These are phyloP conservation scores for Florisuga fusca DNA, from an alignment of 2,797 vertebrate species.

Conservation along the genomic window DNA sequence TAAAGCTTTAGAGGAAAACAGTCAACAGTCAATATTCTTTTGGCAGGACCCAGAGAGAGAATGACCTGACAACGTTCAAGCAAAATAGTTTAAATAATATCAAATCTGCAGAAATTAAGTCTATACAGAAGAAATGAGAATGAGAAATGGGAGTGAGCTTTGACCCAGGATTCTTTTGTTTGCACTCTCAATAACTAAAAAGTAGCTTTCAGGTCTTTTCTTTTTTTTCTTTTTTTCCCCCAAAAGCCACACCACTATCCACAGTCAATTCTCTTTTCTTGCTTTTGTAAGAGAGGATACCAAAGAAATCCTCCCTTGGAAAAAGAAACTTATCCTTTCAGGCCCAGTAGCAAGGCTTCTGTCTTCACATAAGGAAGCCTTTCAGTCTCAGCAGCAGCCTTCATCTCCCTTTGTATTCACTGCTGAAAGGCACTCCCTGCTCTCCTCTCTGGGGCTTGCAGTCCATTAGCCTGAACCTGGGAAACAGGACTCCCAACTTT, in stretches of 20 bases:
- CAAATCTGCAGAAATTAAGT: conserved; percentile 52
- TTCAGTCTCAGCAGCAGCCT: background rate
- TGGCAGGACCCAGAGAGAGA: background rate
- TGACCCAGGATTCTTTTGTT: conserved; percentile 49
- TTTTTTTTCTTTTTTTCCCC: background rate
- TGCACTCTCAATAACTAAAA: conserved; percentile 13
- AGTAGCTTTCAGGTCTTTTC: conserved; percentile 4
- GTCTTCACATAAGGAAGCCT: background rate
- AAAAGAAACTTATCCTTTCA: conserved; percentile 24
- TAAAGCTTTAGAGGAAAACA: conserved; percentile 27
- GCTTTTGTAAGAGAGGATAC: background rate
- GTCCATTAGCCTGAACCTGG: background rate
- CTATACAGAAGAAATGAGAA: background rate
- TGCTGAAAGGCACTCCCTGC: background rate
- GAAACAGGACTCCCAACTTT: background rate
- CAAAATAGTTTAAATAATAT: conserved; percentile 33
- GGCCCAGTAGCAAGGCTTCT: background rate
- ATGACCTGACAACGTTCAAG: background rate
- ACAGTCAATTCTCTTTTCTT: background rate
- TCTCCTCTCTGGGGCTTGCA: background rate
- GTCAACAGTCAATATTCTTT: conserved; percentile 19
- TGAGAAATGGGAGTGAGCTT: conserved; percentile 39
- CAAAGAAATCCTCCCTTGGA: background rate
- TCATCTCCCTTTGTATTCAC: background rate
- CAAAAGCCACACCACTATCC: background rate